phyloP scores from a whole-genome alignment of 2,888 invertebrate species.

The Hyalella azteca region DNA sequence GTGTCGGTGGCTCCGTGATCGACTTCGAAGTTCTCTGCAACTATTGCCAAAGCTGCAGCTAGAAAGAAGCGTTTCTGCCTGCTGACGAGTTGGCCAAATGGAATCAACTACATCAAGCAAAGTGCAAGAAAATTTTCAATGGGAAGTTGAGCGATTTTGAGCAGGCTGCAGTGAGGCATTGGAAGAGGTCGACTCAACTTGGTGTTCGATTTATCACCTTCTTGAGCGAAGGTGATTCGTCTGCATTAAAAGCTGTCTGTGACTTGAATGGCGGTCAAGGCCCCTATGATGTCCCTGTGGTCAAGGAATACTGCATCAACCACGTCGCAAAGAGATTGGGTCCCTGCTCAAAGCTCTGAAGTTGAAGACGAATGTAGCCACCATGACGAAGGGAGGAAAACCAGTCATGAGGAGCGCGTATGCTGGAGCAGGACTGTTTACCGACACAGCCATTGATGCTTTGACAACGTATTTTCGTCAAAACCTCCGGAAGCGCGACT shows the following conservation, averaged over 20 bases:
- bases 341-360: slow-evolving; percentile 44
- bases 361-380: slow-evolving; percentile 40
- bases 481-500: not conserved
- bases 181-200: not conserved
- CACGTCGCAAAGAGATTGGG: slow-evolving; percentile 54
- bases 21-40: too few species aligned
- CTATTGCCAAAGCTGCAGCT: too few species aligned
- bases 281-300: slow-evolving; percentile 16
- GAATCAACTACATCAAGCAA: too few species aligned
- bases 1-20: too few species aligned
- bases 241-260: not conserved
- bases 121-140: too few species aligned
- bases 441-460: slow-evolving; percentile 29
- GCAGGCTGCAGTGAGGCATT: not conserved
- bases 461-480: slow-evolving; percentile 22
- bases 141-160: not conserved
- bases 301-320: too few species aligned
- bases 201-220: slow-evolving; percentile 7
- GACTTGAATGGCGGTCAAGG: slow-evolving; percentile 23
- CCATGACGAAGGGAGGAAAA: slow-evolving; percentile 26
- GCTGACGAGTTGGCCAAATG: too few species aligned
- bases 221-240: slow-evolving; percentile 30
- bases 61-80: too few species aligned
- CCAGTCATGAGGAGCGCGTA: not conserved
- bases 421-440: slow-evolving; percentile 40